Evolutionary conservation across 2,113 vertebrate genomes (phyloP).

Genomic region (Glareola pratincola): DNA sequence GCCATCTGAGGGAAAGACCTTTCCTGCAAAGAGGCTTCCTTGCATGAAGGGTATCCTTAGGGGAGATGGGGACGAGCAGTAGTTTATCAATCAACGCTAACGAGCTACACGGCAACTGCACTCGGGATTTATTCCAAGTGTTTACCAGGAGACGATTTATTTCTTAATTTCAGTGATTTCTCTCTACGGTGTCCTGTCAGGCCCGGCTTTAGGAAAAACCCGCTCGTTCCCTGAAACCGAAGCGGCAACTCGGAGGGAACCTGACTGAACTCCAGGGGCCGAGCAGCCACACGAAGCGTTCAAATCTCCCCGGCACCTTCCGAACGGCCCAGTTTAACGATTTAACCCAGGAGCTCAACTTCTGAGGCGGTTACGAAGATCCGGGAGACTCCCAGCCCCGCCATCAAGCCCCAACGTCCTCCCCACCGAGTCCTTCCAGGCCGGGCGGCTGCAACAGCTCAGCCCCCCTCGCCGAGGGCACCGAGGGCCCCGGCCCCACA

Average conservation of each 20-base stretch:
- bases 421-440: neutral
- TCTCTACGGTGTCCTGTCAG: neutral
- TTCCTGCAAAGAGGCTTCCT: neutral
- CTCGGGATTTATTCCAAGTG: neutral
- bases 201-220: neutral
- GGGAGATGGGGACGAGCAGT: rapidly evolving
- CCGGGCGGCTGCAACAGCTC: neutral
- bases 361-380: rapidly evolving
- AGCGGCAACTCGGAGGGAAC: neutral
- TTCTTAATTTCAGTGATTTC: neutral
- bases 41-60: rapidly evolving
- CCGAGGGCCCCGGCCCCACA: too few relatives aligned
- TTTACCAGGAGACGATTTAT: neutral
- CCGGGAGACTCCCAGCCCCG: rapidly evolving
- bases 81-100: neutral
- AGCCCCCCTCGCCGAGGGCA: neutral
- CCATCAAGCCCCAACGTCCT: rapidly evolving
- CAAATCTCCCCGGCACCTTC: neutral
- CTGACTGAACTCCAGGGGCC: neutral
- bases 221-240: neutral
- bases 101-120: neutral
- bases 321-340: neutral
- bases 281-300: neutral
- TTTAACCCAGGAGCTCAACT: neutral
- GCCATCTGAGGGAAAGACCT: neutral